Evolutionary conservation across 2,888 invertebrate genomes (phyloP).

Genomic region (Tipula unca): DNA sequence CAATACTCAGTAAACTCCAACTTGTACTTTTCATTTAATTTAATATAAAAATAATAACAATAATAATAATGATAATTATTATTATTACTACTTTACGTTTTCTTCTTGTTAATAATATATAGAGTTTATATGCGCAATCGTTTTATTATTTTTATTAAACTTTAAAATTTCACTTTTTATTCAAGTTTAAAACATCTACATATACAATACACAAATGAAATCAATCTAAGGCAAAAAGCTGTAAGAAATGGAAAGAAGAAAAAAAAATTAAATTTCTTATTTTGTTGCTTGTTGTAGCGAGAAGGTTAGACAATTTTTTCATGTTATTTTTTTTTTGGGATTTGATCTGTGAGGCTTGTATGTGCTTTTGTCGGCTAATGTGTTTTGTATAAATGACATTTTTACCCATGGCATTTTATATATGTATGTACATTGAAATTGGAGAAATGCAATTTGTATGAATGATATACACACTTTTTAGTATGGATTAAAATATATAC

Average conservation of each 20-base stretch:
- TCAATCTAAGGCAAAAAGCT: neutral
- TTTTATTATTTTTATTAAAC: neutral
- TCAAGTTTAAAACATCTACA: no score
- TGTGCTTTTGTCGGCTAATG: neutral
- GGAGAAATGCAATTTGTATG: neutral
- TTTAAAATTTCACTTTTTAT: constrained; percentile 4
- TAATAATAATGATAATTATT: neutral
- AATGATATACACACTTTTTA: neutral
- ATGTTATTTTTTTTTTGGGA: neutral
- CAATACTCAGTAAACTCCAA: neutral
- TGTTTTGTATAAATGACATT: neutral
- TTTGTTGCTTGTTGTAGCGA: neutral
- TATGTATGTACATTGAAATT: neutral
- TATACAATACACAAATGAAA: neutral
- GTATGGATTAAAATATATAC: neutral
- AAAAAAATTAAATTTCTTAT: neutral
- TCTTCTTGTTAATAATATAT: neutral
- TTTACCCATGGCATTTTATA: neutral
- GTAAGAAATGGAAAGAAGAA: constrained; percentile 8
- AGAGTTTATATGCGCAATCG: neutral
- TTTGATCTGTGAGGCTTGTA: neutral
- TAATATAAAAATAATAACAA: neutral
- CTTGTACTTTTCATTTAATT: constrained; percentile 8
- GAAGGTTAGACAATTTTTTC: neutral
- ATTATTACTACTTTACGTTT: neutral